These are phyloP conservation scores for Gobio gobio DNA, from an alignment of 2,113 vertebrate species.

Conservation along the genomic window DNA sequence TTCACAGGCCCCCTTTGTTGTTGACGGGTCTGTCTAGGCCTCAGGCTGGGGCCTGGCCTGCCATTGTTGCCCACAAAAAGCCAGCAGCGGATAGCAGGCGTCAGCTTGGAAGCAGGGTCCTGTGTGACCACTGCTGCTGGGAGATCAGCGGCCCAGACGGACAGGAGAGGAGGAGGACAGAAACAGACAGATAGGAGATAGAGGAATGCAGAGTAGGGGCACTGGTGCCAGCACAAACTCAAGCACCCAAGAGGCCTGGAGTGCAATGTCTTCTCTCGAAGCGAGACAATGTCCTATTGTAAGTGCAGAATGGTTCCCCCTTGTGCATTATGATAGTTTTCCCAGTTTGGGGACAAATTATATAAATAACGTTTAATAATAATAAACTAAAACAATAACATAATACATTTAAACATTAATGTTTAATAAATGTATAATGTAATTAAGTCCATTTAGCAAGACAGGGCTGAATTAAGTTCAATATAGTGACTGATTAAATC, in stretches of 20 bases:
- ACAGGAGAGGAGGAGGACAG: constrained; percentile 17
- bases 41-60: constrained; percentile 77
- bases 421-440: not conserved
- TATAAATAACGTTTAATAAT: no score
- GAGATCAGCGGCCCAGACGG: not conserved
- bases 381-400: not conserved
- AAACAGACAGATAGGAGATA: not conserved
- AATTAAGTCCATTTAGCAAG: constrained; percentile 30
- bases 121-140: constrained; percentile 41
- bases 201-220: not conserved
- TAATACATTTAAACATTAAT: not conserved
- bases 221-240: not conserved
- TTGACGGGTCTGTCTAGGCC: constrained; percentile 71
- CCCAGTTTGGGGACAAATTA: not conserved
- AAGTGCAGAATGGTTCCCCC: not conserved
- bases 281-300: constrained; percentile 23
- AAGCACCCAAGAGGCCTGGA: not conserved
- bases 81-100: constrained; percentile 73
- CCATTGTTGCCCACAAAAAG: constrained; percentile 78
- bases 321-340: not conserved
- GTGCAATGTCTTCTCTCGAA: not conserved
- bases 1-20: constrained; percentile 67
- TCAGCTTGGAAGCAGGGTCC: constrained; percentile 72
- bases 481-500: not conserved
- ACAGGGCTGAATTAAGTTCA: constrained; percentile 33